A percentile compares a stretch with the other conserved stretches of the same genome.
These are phyloP conservation scores for Chloropsis hardwickii DNA, from an alignment of 2,113 vertebrate species.

Conservation along the genomic window DNA sequence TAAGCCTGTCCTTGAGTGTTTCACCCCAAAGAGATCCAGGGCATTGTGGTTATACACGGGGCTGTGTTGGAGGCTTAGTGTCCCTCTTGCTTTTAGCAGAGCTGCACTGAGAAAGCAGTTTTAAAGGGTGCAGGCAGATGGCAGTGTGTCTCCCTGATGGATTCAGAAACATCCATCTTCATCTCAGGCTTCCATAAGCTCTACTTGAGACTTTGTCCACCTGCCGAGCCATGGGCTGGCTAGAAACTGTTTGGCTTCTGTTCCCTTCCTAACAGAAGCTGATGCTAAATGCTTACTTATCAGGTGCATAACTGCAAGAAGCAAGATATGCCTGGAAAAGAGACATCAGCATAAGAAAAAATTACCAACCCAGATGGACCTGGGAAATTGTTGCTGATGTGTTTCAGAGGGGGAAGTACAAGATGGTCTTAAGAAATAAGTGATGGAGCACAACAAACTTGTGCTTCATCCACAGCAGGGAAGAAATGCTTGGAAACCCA, in stretches of 20 bases:
- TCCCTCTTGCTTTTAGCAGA: background rate
- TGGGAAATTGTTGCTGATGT: background rate
- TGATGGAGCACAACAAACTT: background rate
- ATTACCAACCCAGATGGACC: background rate
- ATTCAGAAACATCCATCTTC: background rate
- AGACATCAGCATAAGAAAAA: background rate
- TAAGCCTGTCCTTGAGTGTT: background rate
- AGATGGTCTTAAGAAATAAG: background rate
- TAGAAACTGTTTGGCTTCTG: background rate
- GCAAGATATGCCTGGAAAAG: background rate
- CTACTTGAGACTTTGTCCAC: background rate
- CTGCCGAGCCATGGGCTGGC: background rate
- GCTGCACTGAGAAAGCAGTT: background rate
- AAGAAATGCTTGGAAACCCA: background rate
- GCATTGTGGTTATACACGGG: rapidly evolving
- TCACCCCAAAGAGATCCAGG: background rate
- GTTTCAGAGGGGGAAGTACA: background rate
- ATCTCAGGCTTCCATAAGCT: background rate
- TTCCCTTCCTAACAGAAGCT: background rate
- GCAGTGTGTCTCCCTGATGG: slow-evolving; percentile 44
- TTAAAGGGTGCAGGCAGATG: slow-evolving; percentile 39
- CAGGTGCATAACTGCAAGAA: background rate
- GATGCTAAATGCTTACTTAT: background rate
- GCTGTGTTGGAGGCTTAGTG: background rate
- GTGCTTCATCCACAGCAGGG: background rate